Base-by-base conservation (phyloP, 92 coral and sea anemone species). In the Palythoa grandis region DNA sequence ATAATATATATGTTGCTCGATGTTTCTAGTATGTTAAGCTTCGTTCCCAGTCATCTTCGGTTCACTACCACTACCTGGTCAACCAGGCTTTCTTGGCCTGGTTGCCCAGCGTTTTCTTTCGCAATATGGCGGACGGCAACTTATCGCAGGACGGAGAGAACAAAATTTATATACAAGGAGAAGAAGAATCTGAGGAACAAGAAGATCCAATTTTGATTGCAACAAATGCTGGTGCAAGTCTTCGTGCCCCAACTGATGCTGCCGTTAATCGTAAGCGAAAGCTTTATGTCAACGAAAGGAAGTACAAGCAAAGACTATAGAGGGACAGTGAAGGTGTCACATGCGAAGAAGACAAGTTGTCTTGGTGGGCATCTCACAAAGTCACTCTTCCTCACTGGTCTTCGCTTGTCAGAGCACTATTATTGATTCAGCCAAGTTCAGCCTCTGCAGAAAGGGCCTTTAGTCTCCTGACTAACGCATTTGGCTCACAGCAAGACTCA, bases 261-360 rank as follows among this genome's bases (percentile, higher is more conserved):
- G 56, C 83, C 0, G 25, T 88, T 22, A 37, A 68, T 14, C 76
- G 83, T 20, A 88, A 82, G 82, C 87, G 87, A 88, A 88, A 88
- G 68, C 63, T 38, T 37, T 38, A 72, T 72, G 77, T 72, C 77
- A 72, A 72, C 77, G 77, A 38, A 72, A 53, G 77, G 53, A 72
- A 72, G 53, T 72, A 72, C 77, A 72, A 72, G 77, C 77, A n/a
- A n/a, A n/a, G n/a, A n/a, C n/a, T n/a, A n/a, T n/a, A n/a, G n/a
- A n/a, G n/a, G n/a, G n/a, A n/a, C n/a, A n/a, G n/a, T 7, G 86
- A 82, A 16, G 86, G 86, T 38, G 74, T 78, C 52, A 67, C 72
- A 22, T 67, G 72, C 72, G 72, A 67, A 67, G 72, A 67, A 67
- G 72, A 67, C 72, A n/a, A 67, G 72, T 12, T 67, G 72, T 39